These are phyloP conservation scores for Clostera curtula DNA, from an alignment of 2,888 invertebrate species.

Conservation along the genomic window DNA sequence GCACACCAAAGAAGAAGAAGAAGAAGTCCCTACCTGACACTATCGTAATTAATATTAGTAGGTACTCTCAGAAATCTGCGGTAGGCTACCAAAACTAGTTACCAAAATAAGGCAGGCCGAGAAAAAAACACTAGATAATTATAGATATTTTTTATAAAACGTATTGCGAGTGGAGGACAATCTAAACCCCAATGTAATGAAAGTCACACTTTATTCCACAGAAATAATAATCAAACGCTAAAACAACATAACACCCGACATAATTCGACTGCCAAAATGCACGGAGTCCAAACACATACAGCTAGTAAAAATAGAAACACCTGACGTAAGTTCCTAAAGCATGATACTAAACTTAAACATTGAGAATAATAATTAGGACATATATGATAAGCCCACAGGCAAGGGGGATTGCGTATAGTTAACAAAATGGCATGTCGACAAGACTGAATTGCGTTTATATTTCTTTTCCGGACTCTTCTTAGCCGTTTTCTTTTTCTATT, in stretches of 20 bases:
- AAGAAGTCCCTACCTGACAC: no score
- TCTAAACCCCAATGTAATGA: no score
- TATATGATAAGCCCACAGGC: slow-evolving; percentile 43
- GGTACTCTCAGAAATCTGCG: no score
- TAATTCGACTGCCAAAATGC: slow-evolving; percentile 36
- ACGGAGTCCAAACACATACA: slow-evolving; percentile 40
- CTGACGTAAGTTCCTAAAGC: slow-evolving; percentile 26
- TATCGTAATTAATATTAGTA: no score
- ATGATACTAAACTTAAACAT: slow-evolving; percentile 29
- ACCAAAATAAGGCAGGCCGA: no score
- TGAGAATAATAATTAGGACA: slow-evolving; percentile 45
- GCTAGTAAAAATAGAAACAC: slow-evolving; percentile 34
- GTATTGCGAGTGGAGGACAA: no score
- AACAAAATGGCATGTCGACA: slow-evolving; percentile 34
- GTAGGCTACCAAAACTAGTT: no score
- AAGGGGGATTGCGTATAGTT: slow-evolving; percentile 40
- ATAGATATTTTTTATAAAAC: no score
- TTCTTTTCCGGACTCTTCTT: slow-evolving; percentile 26
- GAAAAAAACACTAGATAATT: no score
- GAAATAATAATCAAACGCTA: slow-evolving; percentile 28
- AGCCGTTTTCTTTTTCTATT: slow-evolving; percentile 16
- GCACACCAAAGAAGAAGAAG: no score
- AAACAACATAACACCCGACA: slow-evolving; percentile 37
- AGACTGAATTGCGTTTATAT: slow-evolving; percentile 23
- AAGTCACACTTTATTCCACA: no score